A percentile compares a stretch with the other conserved stretches of the same genome.
Evolutionary conservation across 2,888 invertebrate genomes (phyloP).

Genomic region (Sarcophaga rosellei): DNA sequence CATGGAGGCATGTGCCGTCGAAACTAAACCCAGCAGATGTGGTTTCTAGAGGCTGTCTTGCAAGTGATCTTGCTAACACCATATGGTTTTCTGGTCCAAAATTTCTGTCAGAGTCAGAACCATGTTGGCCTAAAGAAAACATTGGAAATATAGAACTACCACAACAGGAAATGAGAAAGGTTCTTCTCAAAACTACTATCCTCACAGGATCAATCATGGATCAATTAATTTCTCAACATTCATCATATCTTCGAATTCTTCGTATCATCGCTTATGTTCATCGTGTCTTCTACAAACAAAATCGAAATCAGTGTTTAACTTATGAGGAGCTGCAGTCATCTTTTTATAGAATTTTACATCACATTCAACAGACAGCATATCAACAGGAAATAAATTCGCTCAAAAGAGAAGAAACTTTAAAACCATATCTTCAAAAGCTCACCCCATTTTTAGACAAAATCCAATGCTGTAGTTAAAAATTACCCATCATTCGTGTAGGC

Average conservation of each 20-base stretch:
- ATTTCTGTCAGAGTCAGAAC: neutral
- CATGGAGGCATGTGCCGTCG: neutral
- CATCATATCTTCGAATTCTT: constrained; percentile 18
- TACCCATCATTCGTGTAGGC: too few relatives aligned
- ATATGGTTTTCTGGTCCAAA: neutral
- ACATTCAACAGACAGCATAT: too few relatives aligned
- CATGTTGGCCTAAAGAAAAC: neutral
- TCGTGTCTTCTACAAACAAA: too few relatives aligned
- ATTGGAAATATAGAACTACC: neutral
- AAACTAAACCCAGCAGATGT: neutral
- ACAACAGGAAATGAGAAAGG: neutral
- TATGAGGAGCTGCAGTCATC: too few relatives aligned
- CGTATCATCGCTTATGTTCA: constrained; percentile 30
- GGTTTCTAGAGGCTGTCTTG: neutral
- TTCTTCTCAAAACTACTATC: constrained; percentile 1
- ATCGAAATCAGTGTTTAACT: too few relatives aligned
- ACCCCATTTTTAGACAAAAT: too few relatives aligned
- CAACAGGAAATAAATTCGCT: too few relatives aligned
- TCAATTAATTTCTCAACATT: constrained; percentile 2
- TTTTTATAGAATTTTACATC: too few relatives aligned
- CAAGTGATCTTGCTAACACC: neutral
- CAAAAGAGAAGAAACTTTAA: too few relatives aligned
- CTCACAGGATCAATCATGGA: neutral
- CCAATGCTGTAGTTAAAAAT: too few relatives aligned
- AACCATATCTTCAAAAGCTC: too few relatives aligned